Base-by-base conservation (phyloP, 64 coral and sea anemone species). In the Hydrozoanthus tunicans region DNA sequence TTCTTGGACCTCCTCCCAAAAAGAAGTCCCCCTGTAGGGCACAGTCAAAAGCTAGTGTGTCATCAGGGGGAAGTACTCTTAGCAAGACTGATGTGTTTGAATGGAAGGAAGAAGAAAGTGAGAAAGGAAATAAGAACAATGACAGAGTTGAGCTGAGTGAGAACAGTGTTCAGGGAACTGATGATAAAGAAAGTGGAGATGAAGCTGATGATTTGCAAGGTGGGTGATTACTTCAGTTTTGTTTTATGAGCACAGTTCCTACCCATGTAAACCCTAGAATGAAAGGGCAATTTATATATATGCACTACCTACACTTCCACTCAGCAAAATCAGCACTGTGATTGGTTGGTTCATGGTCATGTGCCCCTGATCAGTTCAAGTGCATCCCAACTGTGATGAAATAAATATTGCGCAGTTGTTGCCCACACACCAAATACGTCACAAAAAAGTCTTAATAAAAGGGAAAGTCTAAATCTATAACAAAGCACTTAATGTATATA, bases 1-100 rank as follows among this genome's bases (percentile, higher is more conserved):
- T 96, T 6, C 85, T 96, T 84, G 95, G 95, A 51, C 90, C 84
- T 17, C 6, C 89, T 55, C 90, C 70, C 53, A 96, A 79, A 51
- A 84, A 86, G 14, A 89, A 85, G 17, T 57, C 83, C 1, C 24
- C 65, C 51, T 80, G 65, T 17, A 91, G 77, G 56, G 78, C 95
- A 20, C 92, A 93, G 15, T 93, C 95, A 4, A 94, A 69, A 68
- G 55, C 66, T 15, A 94, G 89, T 5, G 83, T 89, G 7, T 90
- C 85, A 77, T 90, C 78, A 13, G 88, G 64, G 7, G 70, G 10
- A 0, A 90, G 76, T 27, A 82, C 77, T 17, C 9, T 59, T 9
- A 90, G 86, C 57, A 93, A 71, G 43, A 1, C 82, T 13, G 68
- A 58, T 43, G 72, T 66, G 55, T 13, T 81, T 65, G 86, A 91